These are phyloP conservation scores for Gobius niger DNA, from an alignment of 2,113 vertebrate species.

Conservation along the genomic window DNA sequence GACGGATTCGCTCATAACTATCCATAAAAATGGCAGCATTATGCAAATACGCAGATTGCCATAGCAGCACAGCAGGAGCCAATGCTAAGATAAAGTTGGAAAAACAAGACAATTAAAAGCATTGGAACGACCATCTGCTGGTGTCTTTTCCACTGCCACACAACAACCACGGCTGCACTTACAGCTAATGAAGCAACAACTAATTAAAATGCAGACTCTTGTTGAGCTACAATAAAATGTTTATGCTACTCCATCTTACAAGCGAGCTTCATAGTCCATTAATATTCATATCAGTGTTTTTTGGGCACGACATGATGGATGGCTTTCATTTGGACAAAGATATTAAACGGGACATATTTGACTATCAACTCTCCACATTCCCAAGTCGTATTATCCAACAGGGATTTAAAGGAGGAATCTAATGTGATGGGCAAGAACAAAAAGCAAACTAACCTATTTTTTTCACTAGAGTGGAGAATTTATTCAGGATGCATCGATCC, in stretches of 20 bases:
- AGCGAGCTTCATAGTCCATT: constrained; percentile 46
- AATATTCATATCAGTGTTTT: constrained; percentile 33
- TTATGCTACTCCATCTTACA: constrained; percentile 20
- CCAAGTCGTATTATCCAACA: neutral
- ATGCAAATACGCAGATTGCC: constrained; percentile 19
- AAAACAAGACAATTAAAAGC: constrained; percentile 50
- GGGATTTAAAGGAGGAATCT: neutral
- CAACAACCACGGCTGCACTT: constrained; percentile 28
- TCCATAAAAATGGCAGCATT: constrained; percentile 29
- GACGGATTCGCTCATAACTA: constrained; percentile 22
- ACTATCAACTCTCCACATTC: constrained; percentile 1
- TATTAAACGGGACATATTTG: neutral
- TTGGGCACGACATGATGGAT: constrained; percentile 27
- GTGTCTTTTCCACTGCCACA: constrained; percentile 26
- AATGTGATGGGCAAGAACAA: neutral
- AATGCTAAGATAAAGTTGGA: constrained; percentile 37
- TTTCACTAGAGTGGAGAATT: no score
- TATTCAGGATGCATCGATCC: no score
- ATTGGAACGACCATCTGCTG: constrained; percentile 43
- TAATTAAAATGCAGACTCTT: constrained; percentile 41
- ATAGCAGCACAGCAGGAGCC: constrained; percentile 31
- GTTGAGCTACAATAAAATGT: constrained; percentile 20
- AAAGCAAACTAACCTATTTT: no score
- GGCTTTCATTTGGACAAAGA: constrained; percentile 26
- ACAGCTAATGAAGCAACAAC: constrained; percentile 52